These are phyloP conservation scores for Drosophila serrata DNA, from an alignment of 1,140 invertebrate species.

Conservation along the genomic window DNA sequence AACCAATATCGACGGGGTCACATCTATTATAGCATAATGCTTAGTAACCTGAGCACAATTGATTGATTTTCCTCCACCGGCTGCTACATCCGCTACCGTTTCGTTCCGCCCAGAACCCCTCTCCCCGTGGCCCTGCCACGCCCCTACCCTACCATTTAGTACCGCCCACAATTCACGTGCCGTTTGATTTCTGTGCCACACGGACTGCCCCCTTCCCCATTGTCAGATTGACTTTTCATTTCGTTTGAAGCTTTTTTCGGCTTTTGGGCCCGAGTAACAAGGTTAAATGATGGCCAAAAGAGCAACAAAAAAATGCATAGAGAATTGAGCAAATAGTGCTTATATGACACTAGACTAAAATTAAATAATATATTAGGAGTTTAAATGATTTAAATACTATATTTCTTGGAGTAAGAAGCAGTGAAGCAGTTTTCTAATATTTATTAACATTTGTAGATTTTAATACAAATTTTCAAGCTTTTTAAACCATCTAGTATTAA, in stretches of 20 bases:
- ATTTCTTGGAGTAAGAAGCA: too few relatives aligned
- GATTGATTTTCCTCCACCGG: slow-evolving; percentile 46
- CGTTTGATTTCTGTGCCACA: slow-evolving; percentile 47
- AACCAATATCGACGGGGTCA: slow-evolving; percentile 49
- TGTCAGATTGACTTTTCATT: slow-evolving; percentile 60
- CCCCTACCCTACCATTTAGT: not conserved
- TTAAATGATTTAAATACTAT: not conserved
- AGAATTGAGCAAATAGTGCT: slow-evolving; percentile 1
- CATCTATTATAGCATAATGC: slow-evolving; percentile 53
- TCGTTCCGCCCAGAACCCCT: too few relatives aligned
- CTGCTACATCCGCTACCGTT: slow-evolving; percentile 5
- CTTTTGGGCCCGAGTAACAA: slow-evolving; percentile 30
- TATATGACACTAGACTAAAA: slow-evolving; percentile 10
- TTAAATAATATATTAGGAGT: not conserved
- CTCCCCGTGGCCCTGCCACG: not conserved
- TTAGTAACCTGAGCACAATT: slow-evolving; percentile 33
- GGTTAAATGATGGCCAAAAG: slow-evolving; percentile 56
- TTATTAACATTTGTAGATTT: too few relatives aligned
- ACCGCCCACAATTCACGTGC: slow-evolving; percentile 47
- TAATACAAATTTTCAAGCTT: too few relatives aligned
- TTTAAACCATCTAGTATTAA: too few relatives aligned
- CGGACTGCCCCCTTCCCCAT: slow-evolving; percentile 35
- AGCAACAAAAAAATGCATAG: slow-evolving; percentile 1
- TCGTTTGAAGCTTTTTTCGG: slow-evolving; percentile 41
- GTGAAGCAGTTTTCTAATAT: too few relatives aligned